These are phyloP conservation scores for Eurystomus glaucurus DNA, from an alignment of 2,797 vertebrate genomes.

Conservation along the genomic window DNA sequence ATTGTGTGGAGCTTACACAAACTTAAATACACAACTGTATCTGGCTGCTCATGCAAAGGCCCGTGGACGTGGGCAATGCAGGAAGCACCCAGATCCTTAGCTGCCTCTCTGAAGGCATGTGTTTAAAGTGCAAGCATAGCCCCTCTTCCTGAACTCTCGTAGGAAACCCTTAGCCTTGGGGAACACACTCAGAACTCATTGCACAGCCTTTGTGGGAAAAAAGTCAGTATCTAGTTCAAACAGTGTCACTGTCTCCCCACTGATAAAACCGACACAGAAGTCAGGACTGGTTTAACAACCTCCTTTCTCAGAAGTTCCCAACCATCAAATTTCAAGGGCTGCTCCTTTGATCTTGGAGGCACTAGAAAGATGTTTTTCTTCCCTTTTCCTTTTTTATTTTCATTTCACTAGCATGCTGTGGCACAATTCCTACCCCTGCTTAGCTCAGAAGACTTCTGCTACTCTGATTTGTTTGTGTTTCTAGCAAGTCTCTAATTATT, in stretches of 20 bases:
- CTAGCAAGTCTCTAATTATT: conserved; percentile 39
- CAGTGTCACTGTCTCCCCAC: conserved; percentile 12
- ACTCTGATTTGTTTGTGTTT: background rate
- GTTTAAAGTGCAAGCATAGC: background rate
- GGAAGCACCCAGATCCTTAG: background rate
- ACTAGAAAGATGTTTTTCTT: background rate
- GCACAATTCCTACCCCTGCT: background rate
- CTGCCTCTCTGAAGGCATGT: background rate
- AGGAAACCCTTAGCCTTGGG: background rate
- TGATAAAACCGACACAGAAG: conserved; percentile 58
- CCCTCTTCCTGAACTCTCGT: background rate
- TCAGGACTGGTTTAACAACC: conserved; percentile 50
- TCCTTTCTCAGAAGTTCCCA: conserved; percentile 50
- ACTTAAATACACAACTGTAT: rapidly evolving
- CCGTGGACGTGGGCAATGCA: background rate
- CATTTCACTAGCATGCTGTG: background rate
- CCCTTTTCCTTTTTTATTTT: background rate
- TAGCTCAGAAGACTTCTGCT: background rate
- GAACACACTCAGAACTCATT: background rate
- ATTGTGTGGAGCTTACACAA: background rate
- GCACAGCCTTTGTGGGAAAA: background rate
- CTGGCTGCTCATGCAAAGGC: background rate
- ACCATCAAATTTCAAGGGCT: conserved; percentile 64
- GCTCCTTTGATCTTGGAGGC: conserved; percentile 63
- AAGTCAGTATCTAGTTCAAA: conserved; percentile 42